Base-by-base conservation (phyloP, 2,797 vertebrate genomes). In the Sylvia borin region DNA sequence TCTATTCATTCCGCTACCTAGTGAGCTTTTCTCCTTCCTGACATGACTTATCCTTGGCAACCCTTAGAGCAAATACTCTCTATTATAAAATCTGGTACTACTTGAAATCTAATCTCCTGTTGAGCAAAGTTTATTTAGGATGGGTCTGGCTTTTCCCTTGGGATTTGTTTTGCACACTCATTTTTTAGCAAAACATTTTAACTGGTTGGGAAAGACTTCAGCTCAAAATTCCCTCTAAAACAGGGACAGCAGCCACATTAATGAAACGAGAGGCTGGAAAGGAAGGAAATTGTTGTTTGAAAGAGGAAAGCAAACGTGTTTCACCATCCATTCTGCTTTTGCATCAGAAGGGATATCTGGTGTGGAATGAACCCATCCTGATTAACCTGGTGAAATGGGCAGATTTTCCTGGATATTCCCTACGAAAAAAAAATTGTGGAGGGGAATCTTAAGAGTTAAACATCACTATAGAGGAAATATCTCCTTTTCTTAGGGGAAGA, bases 21-120 rank as follows among this genome's bases (percentile, higher is more conserved):
- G n/a, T 38, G 70, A 90, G 65, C 27, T 34, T 91, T 82, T 93
- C 54, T 93, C 66, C 70, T 77, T 86, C 54, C 84, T 90, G 74
- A 94, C 81, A 72, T 64, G 20, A 43, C 25, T 91, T 95, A 79
- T 27, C 54, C 53, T 90, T 79, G 64, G 72, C 79, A 95, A 31
- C 5, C 6, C 76, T 85, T 43, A 31, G 82, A 95, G 62, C 48
- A 90, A 94, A 81, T 26, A 48, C 50, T 83, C 51, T 73, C 31
- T 50, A 9, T 89, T 80, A 78, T 51, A 70, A 72, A 76, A 34
- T 81, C 62, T 54, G 25, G 60, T 85, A 65, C 57, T 74, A 51
- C 19, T 38, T 71, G 77, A 85, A 93, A 91, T 64, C 48, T 61
- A 71, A 84, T 57, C 61, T 81, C 26, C 36, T 64, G 38, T 77